Evolutionary conservation across 1,140 invertebrate species (phyloP).

Genomic region (Bombus terrestris): DNA sequence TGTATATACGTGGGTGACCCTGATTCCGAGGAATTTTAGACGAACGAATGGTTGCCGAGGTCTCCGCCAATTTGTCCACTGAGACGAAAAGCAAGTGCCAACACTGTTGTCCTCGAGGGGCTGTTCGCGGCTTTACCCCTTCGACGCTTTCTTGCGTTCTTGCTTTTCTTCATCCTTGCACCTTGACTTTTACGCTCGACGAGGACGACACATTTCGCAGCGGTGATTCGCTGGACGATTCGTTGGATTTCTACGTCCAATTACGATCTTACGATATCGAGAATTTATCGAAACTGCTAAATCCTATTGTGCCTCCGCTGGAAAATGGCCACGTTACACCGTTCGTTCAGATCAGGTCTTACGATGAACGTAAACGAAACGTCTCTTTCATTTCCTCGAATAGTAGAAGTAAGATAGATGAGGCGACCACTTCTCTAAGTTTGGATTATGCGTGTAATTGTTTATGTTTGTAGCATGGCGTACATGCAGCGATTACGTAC

Average conservation of each 20-base stretch:
- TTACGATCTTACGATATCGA: neutral
- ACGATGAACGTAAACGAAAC: neutral
- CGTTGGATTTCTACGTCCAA: rapidly evolving
- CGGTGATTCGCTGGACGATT: too few species aligned
- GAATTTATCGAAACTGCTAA: neutral
- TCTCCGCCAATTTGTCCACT: neutral
- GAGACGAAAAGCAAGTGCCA: neutral
- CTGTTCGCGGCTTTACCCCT: neutral
- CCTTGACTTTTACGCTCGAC: neutral
- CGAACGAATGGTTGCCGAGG: neutral
- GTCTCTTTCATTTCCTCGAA: neutral
- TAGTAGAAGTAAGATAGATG: too few species aligned
- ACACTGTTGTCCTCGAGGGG: neutral
- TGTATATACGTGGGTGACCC: constrained; percentile 22
- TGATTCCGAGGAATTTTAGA: constrained; percentile 20
- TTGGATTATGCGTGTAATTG: neutral
- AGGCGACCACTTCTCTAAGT: neutral
- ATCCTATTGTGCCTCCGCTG: too few species aligned
- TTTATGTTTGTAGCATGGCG: neutral
- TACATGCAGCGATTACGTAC: neutral
- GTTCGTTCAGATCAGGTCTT: neutral
- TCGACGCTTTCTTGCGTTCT: neutral
- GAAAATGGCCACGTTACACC: neutral
- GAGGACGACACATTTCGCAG: too few species aligned
- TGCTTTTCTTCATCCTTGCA: neutral